A percentile compares a stretch with the other conserved stretches of the same genome.
phyloP scores from a whole-genome alignment of 2,888 invertebrate species.

The Drosophila mimica region DNA sequence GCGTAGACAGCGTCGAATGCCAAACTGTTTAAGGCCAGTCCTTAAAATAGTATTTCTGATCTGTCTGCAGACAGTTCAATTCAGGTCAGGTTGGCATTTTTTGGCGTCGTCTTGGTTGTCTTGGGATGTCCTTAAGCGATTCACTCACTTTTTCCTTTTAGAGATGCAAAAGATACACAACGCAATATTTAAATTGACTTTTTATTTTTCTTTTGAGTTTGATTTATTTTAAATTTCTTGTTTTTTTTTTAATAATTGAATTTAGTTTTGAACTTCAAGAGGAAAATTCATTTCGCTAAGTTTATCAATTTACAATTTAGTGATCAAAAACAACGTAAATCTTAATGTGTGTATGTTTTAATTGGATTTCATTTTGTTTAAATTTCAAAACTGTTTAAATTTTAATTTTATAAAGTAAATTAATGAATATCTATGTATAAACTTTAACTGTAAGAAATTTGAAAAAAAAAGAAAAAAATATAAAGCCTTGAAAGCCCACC shows the following conservation, averaged over 20 bases:
- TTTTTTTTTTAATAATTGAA: constrained; percentile 46
- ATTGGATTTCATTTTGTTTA: constrained; percentile 3
- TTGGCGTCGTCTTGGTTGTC: background rate
- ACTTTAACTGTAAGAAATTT: constrained; percentile 8
- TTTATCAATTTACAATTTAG: constrained; percentile 43
- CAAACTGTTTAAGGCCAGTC: constrained; percentile 7
- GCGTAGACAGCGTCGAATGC: background rate
- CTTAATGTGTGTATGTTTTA: constrained; percentile 24
- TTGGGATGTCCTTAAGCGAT: background rate
- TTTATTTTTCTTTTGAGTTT: constrained; percentile 21
- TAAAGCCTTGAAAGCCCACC: constrained; percentile 9
- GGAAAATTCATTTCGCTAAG: constrained; percentile 64
- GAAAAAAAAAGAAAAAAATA: background rate
- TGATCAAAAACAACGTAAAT: constrained; percentile 13
- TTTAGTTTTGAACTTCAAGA: constrained; percentile 71
- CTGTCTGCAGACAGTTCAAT: background rate
- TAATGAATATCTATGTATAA: constrained; percentile 16
- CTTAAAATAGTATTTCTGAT: background rate
- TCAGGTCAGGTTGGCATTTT: background rate
- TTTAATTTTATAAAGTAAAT: constrained; percentile 39
- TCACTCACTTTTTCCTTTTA: background rate
- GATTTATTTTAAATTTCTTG: constrained; percentile 56
- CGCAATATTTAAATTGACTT: background rate
- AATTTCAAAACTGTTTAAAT: constrained; percentile 10
- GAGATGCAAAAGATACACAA: constrained; percentile 1